Evolutionary conservation across 2,113 vertebrate species (phyloP).

Genomic region (Onychostruthus taczanowskii): DNA sequence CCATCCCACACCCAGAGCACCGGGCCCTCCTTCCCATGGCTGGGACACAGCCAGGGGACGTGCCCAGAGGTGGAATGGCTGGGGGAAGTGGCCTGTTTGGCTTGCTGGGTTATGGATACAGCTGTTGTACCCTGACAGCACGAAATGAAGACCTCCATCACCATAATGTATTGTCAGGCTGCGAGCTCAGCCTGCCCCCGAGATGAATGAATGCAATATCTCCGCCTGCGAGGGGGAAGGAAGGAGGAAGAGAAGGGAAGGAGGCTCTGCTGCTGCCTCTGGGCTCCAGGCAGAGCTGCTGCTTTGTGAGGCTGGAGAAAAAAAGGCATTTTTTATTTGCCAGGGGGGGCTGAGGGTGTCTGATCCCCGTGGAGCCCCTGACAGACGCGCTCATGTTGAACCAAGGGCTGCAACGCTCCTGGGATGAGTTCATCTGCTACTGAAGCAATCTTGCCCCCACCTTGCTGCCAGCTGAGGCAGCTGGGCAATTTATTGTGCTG

Average conservation of each 20-base stretch:
- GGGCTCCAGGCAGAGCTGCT: not conserved
- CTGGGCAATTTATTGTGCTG: not conserved
- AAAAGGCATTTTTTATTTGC: constrained; percentile 18
- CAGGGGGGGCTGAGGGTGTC: not conserved
- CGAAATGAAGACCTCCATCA: constrained; percentile 4
- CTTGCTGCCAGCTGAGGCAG: not conserved
- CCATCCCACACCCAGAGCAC: not conserved
- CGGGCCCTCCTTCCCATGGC: rapidly evolving
- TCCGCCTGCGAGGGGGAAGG: not conserved
- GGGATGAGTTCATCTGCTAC: constrained; percentile 4
- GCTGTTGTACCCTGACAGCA: not conserved
- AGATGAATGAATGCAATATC: constrained; percentile 19
- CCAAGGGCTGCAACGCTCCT: not conserved
- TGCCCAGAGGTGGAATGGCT: not conserved
- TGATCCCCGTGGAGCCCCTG: not conserved
- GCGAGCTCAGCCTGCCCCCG: not conserved
- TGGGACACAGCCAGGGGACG: not conserved
- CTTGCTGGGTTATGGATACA: not conserved
- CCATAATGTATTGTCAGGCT: not conserved
- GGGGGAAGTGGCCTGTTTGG: not conserved
- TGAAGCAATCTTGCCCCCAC: not conserved
- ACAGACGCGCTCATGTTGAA: not conserved
- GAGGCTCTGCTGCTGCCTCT: not conserved
- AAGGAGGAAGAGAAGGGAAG: not conserved
- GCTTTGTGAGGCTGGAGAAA: not conserved